Evolutionary conservation across 2,888 invertebrate species (phyloP).

Genomic region (Villa cingulata): DNA sequence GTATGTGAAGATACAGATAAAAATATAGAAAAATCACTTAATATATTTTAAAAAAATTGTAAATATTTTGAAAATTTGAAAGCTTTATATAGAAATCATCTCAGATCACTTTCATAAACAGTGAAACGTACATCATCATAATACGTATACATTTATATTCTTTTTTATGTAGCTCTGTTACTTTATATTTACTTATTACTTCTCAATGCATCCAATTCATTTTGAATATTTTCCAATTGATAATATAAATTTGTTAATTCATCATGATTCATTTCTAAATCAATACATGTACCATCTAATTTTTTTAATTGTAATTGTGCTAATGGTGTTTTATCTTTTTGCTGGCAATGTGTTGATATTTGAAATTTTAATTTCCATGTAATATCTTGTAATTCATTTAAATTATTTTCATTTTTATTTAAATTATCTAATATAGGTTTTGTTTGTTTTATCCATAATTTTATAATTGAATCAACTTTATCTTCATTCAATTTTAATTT

Average conservation of each 20-base stretch:
- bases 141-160: no score
- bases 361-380: slow-evolving; percentile 44
- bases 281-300: slow-evolving; percentile 33
- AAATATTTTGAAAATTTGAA: no score
- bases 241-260: slow-evolving; percentile 40
- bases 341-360: slow-evolving; percentile 37
- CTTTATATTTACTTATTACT: slow-evolving; percentile 9
- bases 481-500: slow-evolving; percentile 37
- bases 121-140: no score
- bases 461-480: slow-evolving; percentile 42
- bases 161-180: no score
- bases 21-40: no score
- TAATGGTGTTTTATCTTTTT: slow-evolving; percentile 36
- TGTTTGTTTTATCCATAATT: slow-evolving; percentile 40
- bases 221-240: slow-evolving; percentile 41
- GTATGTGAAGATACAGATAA: no score
- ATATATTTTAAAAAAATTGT: no score
- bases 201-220: slow-evolving; percentile 29
- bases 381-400: slow-evolving; percentile 39
- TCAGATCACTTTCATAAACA: no score
- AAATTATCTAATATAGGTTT: slow-evolving; percentile 41
- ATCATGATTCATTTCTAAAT: slow-evolving; percentile 40
- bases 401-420: slow-evolving; percentile 28
- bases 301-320: slow-evolving; percentile 39
- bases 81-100: no score